phyloP scores from a whole-genome alignment of 1,140 invertebrate species.

The Ostrea denselamellosa region DNA sequence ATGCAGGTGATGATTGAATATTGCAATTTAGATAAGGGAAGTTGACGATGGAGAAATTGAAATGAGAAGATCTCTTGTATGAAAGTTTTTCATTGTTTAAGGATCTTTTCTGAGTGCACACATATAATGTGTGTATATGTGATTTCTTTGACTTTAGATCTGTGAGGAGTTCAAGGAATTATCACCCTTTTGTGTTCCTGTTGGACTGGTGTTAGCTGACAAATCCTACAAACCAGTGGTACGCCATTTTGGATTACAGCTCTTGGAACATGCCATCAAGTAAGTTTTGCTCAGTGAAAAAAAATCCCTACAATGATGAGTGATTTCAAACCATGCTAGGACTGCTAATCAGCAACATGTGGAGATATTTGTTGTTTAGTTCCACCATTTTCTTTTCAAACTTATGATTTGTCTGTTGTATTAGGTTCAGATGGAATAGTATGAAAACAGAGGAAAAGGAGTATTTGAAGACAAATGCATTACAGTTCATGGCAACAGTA shows the following conservation, averaged over 20 bases:
- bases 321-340: not conserved
- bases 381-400: not conserved
- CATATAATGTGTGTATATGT: not conserved
- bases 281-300: conserved; percentile 74
- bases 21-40: too few species aligned
- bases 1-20: too few species aligned
- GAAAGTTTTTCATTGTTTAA: too few species aligned
- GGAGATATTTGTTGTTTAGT: too few species aligned
- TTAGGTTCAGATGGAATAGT: conserved; percentile 88
- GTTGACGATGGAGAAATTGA: too few species aligned
- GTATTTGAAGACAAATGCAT: conserved; percentile 85
- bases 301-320: not conserved
- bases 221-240: conserved; percentile 86
- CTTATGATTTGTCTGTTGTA: conserved; percentile 56
- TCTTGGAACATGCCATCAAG: conserved; percentile 94
- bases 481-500: conserved; percentile 70
- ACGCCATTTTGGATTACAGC: conserved; percentile 91
- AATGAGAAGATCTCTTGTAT: too few species aligned
- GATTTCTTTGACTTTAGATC: conserved; percentile 64
- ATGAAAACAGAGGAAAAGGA: conserved; percentile 91
- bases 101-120: too few species aligned
- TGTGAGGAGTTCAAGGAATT: conserved; percentile 83
- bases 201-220: conserved; percentile 88
- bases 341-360: too few species aligned
- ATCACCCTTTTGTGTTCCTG: conserved; percentile 90